Evolutionary conservation across 2,113 vertebrate species (phyloP), one percentile per base, ranked within the genome.

Genomic region (Rhineura floridana): DNA sequence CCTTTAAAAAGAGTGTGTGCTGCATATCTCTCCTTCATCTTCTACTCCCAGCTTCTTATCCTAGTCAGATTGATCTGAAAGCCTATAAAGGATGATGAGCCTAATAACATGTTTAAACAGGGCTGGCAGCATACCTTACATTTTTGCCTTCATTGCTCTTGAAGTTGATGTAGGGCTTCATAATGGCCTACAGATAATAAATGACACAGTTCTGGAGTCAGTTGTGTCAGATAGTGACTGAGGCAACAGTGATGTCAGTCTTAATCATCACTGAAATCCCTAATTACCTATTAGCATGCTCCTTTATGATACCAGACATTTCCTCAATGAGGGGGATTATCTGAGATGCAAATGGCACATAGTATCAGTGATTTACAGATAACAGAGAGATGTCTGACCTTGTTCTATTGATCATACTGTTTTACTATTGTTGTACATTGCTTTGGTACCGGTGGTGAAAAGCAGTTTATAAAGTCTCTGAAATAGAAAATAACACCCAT

Each of bases 61-160:
- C 9, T 3, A 28, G 7, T 65, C 8, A 39, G 88, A 23, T 80
- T 87, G 70, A 82, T 33, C 33, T 52, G 65, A n/a, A 12, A 72
- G 72, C 36, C 77, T 23, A 0, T 62, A 65, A 92, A 36, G 52
- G 11, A 52, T 59, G 84, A 85, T 44, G 76, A 23, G 55, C 44
- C 30, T 28, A 90, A 82, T 75, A 77, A 62, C 1, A 19, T 59
- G 59, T 84, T 91, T 79, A 82, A 89, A 81, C 72, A 91, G 86
- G 48, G 25, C 33, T 88, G 79, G 52, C 65, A 82, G 4, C 70
- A 89, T 44, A 42, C 25, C 36, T 44, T 2, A 76, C 65, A 17
- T 90, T 87, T 42, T 48, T 65, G 52, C 19, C 9, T 39, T 83
- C 36, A 79, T 44, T 79, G 85, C 23, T 88, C n/a, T 75, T 46